Evolutionary conservation across 2,888 invertebrate genomes (phyloP).

Genomic region (Scaptomyza flava): DNA sequence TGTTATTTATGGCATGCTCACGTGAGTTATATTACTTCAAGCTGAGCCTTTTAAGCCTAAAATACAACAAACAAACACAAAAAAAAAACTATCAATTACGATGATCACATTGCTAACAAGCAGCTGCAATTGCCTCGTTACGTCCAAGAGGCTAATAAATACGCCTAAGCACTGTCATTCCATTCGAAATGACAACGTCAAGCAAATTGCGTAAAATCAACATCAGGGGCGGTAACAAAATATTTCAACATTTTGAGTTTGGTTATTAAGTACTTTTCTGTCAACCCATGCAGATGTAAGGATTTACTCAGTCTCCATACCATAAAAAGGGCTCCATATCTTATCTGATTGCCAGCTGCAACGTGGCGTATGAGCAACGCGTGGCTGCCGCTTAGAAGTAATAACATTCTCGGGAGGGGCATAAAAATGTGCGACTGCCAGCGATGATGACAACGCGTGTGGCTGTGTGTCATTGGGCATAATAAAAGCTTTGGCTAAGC

Average conservation of each 20-base stretch:
- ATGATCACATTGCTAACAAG: slow-evolving; percentile 60
- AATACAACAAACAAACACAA: slow-evolving; percentile 13
- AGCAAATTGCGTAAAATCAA: slow-evolving; percentile 68
- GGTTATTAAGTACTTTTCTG: slow-evolving; percentile 5
- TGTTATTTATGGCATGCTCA: slow-evolving; percentile 39
- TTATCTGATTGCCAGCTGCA: slow-evolving; percentile 44
- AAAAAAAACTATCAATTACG: slow-evolving; percentile 61
- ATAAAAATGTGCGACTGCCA: slow-evolving; percentile 61
- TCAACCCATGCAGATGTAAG: slow-evolving; percentile 14
- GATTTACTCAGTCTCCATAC: slow-evolving; percentile 4
- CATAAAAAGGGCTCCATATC: slow-evolving; percentile 35
- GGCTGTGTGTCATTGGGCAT: slow-evolving; percentile 49
- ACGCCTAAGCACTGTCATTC: slow-evolving; percentile 66
- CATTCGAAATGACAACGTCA: slow-evolving; percentile 63
- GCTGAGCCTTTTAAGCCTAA: slow-evolving; percentile 39
- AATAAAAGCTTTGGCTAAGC: slow-evolving; percentile 56
- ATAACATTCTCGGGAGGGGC: slow-evolving; percentile 58
- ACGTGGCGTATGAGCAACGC: slow-evolving; percentile 66
- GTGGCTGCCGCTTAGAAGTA: slow-evolving; percentile 66
- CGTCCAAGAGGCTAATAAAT: slow-evolving; percentile 69
- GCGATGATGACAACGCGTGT: slow-evolving; percentile 53
- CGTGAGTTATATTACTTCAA: slow-evolving; percentile 40
- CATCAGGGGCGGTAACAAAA: slow-evolving; percentile 27
- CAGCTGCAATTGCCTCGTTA: slow-evolving; percentile 45
- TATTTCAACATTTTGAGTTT: not conserved